These are phyloP conservation scores for Hermetia illucens DNA, from an alignment of 1,140 invertebrate genomes.

Conservation along the genomic window DNA sequence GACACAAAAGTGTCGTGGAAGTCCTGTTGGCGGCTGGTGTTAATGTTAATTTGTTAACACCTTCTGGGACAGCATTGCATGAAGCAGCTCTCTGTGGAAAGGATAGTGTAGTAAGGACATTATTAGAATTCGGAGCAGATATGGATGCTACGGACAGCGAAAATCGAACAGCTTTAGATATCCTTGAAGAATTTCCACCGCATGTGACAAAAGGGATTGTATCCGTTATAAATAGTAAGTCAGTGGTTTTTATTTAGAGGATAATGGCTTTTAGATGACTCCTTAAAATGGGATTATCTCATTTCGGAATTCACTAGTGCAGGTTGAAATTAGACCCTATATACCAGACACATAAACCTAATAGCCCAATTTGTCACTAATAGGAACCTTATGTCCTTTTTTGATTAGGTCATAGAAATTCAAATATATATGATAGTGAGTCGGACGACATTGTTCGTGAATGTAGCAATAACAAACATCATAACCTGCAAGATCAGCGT, in stretches of 20 bases:
- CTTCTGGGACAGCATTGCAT: constrained; percentile 82
- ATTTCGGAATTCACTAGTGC: too few species aligned
- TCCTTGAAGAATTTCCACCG: constrained; percentile 73
- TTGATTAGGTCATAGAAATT: constrained; percentile 3
- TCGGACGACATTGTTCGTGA: constrained; percentile 4
- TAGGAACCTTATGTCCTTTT: not conserved
- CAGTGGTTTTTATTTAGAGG: too few species aligned
- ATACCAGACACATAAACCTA: too few species aligned
- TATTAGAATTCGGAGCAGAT: constrained; percentile 73
- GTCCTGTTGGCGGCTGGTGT: constrained; percentile 71
- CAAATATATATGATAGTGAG: constrained; percentile 4
- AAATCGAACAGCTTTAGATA: constrained; percentile 73
- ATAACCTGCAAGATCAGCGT: not conserved
- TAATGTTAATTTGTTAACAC: constrained; percentile 77
- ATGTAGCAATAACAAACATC: not conserved
- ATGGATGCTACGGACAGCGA: constrained; percentile 59
- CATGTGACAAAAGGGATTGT: constrained; percentile 77
- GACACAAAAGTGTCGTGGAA: constrained; percentile 69
- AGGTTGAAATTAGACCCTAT: too few species aligned
- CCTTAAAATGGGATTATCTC: too few species aligned
- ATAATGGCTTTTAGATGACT: too few species aligned
- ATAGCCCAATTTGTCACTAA: too few species aligned
- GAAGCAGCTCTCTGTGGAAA: constrained; percentile 91
- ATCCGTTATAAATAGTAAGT: constrained; percentile 71
- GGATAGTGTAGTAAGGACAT: constrained; percentile 70